Percentiles rank a stretch among this genome's conserved stretches.
Evolutionary conservation across 2,888 invertebrate species (phyloP).

Genomic region (Willowsia nigromaculata): DNA sequence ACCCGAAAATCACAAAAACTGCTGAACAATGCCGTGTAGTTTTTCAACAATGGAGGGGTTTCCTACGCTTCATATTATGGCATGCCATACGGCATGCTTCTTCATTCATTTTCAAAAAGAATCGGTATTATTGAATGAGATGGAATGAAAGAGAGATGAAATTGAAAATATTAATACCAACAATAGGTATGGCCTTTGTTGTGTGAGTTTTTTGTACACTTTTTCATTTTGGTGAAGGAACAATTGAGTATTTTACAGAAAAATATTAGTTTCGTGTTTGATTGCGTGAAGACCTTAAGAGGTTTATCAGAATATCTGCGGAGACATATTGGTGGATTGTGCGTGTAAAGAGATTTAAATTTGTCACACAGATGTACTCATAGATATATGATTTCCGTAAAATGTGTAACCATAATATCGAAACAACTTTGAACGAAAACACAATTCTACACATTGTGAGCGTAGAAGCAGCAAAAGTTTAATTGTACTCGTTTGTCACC

Average conservation of each 20-base stretch:
- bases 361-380: not conserved
- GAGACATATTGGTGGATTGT: not conserved
- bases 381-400: not conserved
- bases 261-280: not conserved
- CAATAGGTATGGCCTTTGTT: not conserved
- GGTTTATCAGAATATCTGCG: not conserved
- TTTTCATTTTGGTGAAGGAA: not conserved
- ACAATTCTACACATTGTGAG: not conserved
- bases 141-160: not conserved
- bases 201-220: too few relatives aligned
- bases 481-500: constrained; percentile 61
- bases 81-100: not conserved
- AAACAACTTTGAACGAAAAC: not conserved
- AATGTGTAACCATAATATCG: too few relatives aligned
- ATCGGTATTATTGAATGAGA: not conserved
- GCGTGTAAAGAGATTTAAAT: not conserved
- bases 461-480: not conserved
- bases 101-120: not conserved
- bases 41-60: too few relatives aligned
- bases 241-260: not conserved
- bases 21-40: not conserved
- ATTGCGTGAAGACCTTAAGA: constrained; percentile 5
- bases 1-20: not conserved
- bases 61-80: too few relatives aligned
- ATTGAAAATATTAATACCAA: constrained; percentile 3